Conservation (phyloP, 2,888 invertebrate species). For the Eupeodes luniger region DNA sequence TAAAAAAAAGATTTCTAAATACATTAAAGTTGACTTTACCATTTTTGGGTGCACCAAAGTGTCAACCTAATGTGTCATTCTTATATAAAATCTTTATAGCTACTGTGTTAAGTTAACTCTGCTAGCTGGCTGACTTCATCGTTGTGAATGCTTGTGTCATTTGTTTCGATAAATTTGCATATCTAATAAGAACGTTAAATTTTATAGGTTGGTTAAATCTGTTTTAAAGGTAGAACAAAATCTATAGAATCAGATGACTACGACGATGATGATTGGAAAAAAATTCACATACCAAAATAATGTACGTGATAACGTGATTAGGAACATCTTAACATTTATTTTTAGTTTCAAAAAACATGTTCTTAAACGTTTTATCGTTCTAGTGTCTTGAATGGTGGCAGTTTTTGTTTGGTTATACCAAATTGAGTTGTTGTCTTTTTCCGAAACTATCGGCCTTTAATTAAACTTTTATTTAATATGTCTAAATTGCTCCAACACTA, state of each 20-base stretch:
- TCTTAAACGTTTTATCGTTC: too few species aligned
- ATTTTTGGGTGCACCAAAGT: conserved; percentile 69
- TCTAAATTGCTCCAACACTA: too few species aligned
- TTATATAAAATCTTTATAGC: conserved; percentile 20
- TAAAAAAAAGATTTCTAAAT: neutral
- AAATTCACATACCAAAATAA: too few species aligned
- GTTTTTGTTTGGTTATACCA: too few species aligned
- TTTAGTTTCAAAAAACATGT: too few species aligned
- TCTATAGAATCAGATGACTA: conserved; percentile 44
- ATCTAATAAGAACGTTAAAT: neutral
- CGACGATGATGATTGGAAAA: too few species aligned
- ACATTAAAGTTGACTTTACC: conserved; percentile 62
- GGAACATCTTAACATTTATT: too few species aligned
- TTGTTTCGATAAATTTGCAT: conserved; percentile 62
- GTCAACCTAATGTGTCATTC: conserved; percentile 49
- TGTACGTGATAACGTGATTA: too few species aligned
- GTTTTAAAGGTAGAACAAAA: conserved; percentile 38
- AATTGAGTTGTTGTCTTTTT: too few species aligned
- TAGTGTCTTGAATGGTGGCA: too few species aligned
- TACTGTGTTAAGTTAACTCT: conserved; percentile 18
- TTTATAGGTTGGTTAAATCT: neutral
- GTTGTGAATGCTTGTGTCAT: conserved; percentile 64
- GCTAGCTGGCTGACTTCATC: conserved; percentile 51
- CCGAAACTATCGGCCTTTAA: too few species aligned
- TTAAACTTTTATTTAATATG: too few species aligned